Percentiles rank a stretch among this genome's conserved stretches.
Conservation (phyloP, 2,797 vertebrate genomes). For the Crenuchus spilurus region DNA sequence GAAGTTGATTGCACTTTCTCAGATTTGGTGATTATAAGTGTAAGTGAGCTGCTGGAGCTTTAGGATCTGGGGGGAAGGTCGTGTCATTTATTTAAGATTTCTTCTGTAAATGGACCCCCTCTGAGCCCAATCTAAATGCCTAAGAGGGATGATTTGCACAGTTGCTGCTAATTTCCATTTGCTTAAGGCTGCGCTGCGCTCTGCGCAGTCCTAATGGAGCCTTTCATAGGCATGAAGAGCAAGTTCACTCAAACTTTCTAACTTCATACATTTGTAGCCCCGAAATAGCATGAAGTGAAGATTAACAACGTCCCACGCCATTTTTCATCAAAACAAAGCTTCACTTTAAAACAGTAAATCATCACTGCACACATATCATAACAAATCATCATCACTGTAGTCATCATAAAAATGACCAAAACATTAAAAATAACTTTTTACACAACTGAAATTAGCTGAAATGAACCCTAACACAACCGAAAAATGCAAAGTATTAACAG, state of each 20-base stretch:
- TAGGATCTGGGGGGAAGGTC: constrained; percentile 54
- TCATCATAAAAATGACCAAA: background rate
- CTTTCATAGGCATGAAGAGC: constrained; percentile 53
- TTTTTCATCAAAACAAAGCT: background rate
- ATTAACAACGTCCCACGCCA: constrained; percentile 42
- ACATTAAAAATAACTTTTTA: too few relatives aligned
- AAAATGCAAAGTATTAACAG: too few relatives aligned
- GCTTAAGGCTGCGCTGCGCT: constrained; percentile 63
- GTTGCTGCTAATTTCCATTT: constrained; percentile 71
- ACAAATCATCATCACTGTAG: background rate
- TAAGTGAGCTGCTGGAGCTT: too few relatives aligned
- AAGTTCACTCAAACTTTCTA: constrained; percentile 54
- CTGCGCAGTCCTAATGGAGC: constrained; percentile 54
- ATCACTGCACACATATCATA: too few relatives aligned
- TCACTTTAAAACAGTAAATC: too few relatives aligned
- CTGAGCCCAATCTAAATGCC: constrained; percentile 77
- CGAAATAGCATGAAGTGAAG: constrained; percentile 34
- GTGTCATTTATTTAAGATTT: constrained; percentile 65
- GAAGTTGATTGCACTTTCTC: too few relatives aligned
- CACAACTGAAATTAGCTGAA: too few relatives aligned
- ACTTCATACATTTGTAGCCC: constrained; percentile 53
- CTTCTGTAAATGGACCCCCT: constrained; percentile 69
- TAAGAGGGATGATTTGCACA: constrained; percentile 76
- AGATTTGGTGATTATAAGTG: background rate
- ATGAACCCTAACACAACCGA: too few relatives aligned